A percentile compares a stretch with the other conserved stretches of the same genome.
Conservation (phyloP, 1,140 invertebrate species). For the Reticulitermes speratus region DNA sequence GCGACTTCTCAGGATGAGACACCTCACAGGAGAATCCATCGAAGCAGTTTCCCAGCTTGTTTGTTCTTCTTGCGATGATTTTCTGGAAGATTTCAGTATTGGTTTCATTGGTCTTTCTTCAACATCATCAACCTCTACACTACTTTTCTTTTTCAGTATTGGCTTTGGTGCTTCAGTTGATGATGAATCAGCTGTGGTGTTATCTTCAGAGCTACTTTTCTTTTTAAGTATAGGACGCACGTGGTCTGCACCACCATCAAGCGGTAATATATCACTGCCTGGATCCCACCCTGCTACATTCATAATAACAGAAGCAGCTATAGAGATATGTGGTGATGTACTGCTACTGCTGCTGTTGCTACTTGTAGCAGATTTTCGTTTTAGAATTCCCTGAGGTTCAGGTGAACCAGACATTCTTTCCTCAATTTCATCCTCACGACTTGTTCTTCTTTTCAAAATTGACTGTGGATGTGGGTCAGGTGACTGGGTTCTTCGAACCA, state of each 20-base stretch:
- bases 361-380: conserved; percentile 60
- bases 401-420: conserved; percentile 56
- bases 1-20: conserved; percentile 2
- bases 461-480: conserved; percentile 60
- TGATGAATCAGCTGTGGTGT: conserved; percentile 39
- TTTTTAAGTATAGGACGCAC: conserved; percentile 81
- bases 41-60: neutral
- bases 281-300: conserved; percentile 57
- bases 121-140: conserved; percentile 73
- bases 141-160: conserved; percentile 82
- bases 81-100: conserved; percentile 73
- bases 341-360: conserved; percentile 55
- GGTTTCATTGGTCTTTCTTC: conserved; percentile 70
- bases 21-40: neutral
- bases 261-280: neutral
- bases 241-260: conserved; percentile 53
- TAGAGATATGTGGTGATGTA: conserved; percentile 46
- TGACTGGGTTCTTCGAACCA: conserved; percentile 54
- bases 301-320: conserved; percentile 53
- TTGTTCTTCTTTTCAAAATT: conserved; percentile 68
- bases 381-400: conserved; percentile 73
- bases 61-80: conserved; percentile 55
- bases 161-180: conserved; percentile 60
- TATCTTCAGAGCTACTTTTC: conserved; percentile 57
- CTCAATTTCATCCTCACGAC: conserved; percentile 57